phyloP scores from a whole-genome alignment of 1,140 invertebrate genomes.

The Campoletis sonorensis region DNA sequence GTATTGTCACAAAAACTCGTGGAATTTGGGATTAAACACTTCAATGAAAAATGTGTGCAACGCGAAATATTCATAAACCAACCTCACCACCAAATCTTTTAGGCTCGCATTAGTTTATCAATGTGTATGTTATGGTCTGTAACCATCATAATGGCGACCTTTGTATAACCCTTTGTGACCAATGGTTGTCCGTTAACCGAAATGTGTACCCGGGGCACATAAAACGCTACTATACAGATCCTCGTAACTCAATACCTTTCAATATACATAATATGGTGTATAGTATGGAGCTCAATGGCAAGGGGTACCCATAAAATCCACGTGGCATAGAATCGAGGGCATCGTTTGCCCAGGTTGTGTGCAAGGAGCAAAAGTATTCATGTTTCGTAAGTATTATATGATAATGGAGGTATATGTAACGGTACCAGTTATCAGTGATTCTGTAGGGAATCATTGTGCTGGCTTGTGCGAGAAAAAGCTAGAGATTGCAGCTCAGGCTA shows the following conservation, averaged over 20 bases:
- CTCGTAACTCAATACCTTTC: constrained; percentile 8
- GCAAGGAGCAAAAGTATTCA: neutral
- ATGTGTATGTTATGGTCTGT: neutral
- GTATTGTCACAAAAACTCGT: too few relatives aligned
- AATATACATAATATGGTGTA: constrained; percentile 27
- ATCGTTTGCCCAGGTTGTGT: neutral
- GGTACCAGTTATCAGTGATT: neutral
- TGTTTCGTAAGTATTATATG: neutral
- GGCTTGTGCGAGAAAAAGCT: neutral
- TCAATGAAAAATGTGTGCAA: neutral
- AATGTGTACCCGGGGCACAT: neutral
- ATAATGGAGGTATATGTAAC: neutral
- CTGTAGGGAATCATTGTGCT: neutral
- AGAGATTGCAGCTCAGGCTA: neutral
- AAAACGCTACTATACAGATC: constrained; percentile 1
- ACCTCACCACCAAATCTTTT: neutral
- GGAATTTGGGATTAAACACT: too few relatives aligned
- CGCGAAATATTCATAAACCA: neutral
- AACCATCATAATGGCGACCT: neutral
- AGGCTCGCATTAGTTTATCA: neutral
- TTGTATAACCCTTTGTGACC: constrained; percentile 26
- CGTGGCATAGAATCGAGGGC: neutral
- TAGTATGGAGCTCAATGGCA: neutral
- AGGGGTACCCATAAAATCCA: constrained; percentile 30
- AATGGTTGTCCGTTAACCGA: neutral